These are phyloP conservation scores for Yponomeuta plumbellus DNA, from an alignment of 2,888 invertebrate genomes.

Conservation along the genomic window DNA sequence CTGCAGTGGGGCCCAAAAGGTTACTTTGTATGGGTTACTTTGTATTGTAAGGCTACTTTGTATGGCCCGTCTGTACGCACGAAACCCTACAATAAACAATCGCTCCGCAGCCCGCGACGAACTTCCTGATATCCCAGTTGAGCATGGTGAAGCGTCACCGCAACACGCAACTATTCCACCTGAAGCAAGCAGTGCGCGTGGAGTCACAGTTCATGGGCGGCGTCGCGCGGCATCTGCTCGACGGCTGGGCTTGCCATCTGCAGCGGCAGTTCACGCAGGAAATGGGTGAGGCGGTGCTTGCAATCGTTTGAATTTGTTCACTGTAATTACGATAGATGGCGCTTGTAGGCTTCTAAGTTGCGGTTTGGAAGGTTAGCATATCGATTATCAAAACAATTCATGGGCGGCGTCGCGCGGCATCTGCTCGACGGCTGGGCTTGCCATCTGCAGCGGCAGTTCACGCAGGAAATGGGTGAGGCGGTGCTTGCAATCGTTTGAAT, in stretches of 20 bases:
- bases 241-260: slow-evolving; percentile 70
- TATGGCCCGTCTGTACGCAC: too few species aligned
- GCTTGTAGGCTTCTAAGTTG: too few species aligned
- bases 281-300: slow-evolving; percentile 1
- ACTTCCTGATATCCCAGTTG: slow-evolving; percentile 81
- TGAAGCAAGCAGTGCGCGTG: slow-evolving; percentile 77
- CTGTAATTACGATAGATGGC: too few species aligned
- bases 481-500: too few species aligned
- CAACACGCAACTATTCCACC: slow-evolving; percentile 76
- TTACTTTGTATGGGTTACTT: too few species aligned
- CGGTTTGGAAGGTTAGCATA: too few species aligned
- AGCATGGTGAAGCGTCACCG: slow-evolving; percentile 80
- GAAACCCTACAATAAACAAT: slow-evolving; percentile 14
- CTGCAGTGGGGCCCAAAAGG: too few species aligned
- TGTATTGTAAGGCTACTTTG: too few species aligned
- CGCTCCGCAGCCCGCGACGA: slow-evolving; percentile 78
- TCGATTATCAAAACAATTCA: too few species aligned
- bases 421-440: slow-evolving; percentile 76
- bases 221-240: slow-evolving; percentile 64
- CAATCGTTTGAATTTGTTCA: too few species aligned
- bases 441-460: slow-evolving; percentile 36
- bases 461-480: slow-evolving; percentile 10
- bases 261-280: slow-evolving; percentile 31
- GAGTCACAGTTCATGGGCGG: slow-evolving; percentile 54
- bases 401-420: slow-evolving; percentile 50